Evolutionary conservation across 2,797 vertebrate species (phyloP).

Genomic region (Falco cherrug): DNA sequence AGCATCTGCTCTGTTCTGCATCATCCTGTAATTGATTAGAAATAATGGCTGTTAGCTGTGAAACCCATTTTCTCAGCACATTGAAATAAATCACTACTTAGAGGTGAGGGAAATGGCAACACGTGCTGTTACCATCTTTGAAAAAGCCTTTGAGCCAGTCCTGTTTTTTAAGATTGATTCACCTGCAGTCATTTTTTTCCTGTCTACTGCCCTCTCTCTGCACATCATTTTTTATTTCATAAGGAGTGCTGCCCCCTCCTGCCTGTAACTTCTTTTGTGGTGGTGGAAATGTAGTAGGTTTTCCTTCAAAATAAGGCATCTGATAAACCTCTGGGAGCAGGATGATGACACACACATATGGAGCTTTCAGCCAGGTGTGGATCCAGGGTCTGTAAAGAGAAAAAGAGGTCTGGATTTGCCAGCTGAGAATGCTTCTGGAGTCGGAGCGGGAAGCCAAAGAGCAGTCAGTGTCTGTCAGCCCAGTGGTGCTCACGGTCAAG

Average conservation of each 20-base stretch:
- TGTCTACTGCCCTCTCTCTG: neutral
- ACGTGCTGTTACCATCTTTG: neutral
- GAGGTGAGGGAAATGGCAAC: neutral
- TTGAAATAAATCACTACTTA: neutral
- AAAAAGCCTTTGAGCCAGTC: neutral
- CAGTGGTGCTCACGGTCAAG: accelerated
- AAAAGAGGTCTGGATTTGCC: neutral
- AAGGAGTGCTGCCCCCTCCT: neutral
- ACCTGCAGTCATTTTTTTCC: neutral
- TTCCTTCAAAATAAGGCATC: neutral
- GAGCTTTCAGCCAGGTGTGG: neutral
- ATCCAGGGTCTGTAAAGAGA: neutral
- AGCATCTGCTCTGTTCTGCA: slow-evolving; percentile 38
- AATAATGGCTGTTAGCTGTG: slow-evolving; percentile 13
- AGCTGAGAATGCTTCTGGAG: neutral
- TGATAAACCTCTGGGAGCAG: neutral
- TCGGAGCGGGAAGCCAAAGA: neutral
- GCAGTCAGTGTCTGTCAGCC: neutral
- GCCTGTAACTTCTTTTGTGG: accelerated
- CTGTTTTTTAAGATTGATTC: neutral
- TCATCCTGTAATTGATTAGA: neutral
- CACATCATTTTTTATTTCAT: neutral
- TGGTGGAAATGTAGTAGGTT: neutral
- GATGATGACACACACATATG: accelerated
- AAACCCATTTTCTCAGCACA: slow-evolving; percentile 6